Evolutionary conservation across 2,797 vertebrate genomes (phyloP), one percentile per base, ranked within the genome.

Genomic region (Falco cherrug): DNA sequence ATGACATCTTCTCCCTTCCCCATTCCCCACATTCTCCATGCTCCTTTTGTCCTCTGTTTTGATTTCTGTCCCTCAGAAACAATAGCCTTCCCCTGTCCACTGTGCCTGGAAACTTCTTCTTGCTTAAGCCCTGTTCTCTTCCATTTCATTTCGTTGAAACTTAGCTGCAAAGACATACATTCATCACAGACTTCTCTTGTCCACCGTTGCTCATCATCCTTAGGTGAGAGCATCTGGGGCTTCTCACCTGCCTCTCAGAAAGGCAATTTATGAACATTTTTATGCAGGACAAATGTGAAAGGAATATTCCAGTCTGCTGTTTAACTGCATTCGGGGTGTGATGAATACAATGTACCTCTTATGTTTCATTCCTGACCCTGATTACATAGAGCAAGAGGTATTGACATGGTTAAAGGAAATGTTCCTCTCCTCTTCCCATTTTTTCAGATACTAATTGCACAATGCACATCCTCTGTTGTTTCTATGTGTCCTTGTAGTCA

Each of bases 241-340:
- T 88, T 84, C 83, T 93, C 83, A 71, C 65, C 43, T 87, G 68
- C 22, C 70, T 75, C 83, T 91, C 11, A 0, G 9, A 76, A 79
- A 87, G 78, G 70, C 57, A 75, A 71, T 95, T 92, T 79, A 82
- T 83, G 89, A 95, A 93, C 45, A 88, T 75, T 79, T 86, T 92
- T 39, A 89, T 2, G 20, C 87, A 95, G 56, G 84, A 87, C 29
- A 94, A 95, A 96, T 78, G 70, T 28, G 35, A 90, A 96, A 95
- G 69, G 64, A 90, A 71, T 86, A 76, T 50, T 89, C 47, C 57
- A 59, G n/a, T 90, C 76, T 88, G 63, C 59, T 78, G 12, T 51
- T 88, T 65, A 94, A 97, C 56, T 70, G 39, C 28, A 39, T 84
- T 63, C 82, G 67, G 43, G 11, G 25, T 39, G 22, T 41, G 56